A percentile compares a stretch with the other conserved stretches of the same genome.
Evolutionary conservation across 2,888 invertebrate species (phyloP).

Genomic region (Drosophila prostipennis): DNA sequence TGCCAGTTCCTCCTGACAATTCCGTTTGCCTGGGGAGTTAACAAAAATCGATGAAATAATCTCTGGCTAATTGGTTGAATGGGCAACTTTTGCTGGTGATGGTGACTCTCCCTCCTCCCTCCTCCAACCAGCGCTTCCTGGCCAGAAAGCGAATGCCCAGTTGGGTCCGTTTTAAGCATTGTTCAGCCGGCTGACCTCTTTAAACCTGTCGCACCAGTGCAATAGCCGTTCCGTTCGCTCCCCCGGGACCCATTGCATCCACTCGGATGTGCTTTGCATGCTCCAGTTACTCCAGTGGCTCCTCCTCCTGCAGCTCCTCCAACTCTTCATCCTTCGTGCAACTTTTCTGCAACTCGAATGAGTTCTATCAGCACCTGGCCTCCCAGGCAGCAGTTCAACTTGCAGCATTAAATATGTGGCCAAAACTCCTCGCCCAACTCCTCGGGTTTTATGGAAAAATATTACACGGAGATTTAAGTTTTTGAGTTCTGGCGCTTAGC

Average conservation of each 20-base stretch:
- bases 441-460: constrained; percentile 67
- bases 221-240: constrained; percentile 17
- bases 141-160: constrained; percentile 39
- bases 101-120: constrained; percentile 10
- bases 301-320: constrained; percentile 2
- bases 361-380: constrained; percentile 47
- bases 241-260: constrained; percentile 50
- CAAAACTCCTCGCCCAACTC: constrained; percentile 23
- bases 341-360: constrained; percentile 46
- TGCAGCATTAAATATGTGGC: constrained; percentile 73
- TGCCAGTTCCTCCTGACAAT: constrained; percentile 4
- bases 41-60: constrained; percentile 46
- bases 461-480: constrained; percentile 78
- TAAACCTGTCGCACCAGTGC: constrained; percentile 47
- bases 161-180: constrained; percentile 43
- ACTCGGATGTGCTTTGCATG: constrained; percentile 78
- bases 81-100: constrained; percentile 37
- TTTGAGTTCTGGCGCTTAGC: constrained; percentile 56
- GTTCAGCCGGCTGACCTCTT: constrained; percentile 42
- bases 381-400: constrained; percentile 56
- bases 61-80: constrained; percentile 47
- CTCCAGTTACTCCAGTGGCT: constrained; percentile 59
- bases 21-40: constrained; percentile 9
- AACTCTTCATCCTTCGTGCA: constrained; percentile 10
- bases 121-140: constrained; percentile 7